Percentiles rank a stretch among this genome's conserved stretches.
Evolutionary conservation across 2,797 vertebrate species (phyloP).

Genomic region (Chaetodon trifasciatus): DNA sequence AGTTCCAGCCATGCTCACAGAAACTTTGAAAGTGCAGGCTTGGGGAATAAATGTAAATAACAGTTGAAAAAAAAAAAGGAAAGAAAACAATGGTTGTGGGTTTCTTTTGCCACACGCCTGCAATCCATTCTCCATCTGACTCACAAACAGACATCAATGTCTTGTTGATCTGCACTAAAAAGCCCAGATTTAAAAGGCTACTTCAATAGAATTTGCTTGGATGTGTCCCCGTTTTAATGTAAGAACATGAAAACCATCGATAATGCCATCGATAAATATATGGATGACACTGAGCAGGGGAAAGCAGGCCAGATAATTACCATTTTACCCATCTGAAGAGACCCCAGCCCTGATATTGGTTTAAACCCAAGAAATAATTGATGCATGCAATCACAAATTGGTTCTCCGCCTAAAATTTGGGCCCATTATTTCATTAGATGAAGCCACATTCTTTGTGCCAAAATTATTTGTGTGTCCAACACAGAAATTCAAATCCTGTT

Average conservation of each 20-base stretch:
- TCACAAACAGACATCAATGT: conserved; percentile 31
- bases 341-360: conserved; percentile 83
- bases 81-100: conserved; percentile 18
- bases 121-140: conserved; percentile 36
- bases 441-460: conserved; percentile 84
- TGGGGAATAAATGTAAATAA: conserved; percentile 31
- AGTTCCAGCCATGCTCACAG: conserved; percentile 55
- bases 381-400: conserved; percentile 89
- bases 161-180: conserved; percentile 39
- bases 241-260: conserved; percentile 58
- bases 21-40: conserved; percentile 57
- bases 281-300: conserved; percentile 67
- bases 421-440: conserved; percentile 89
- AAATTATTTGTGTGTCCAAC: conserved; percentile 86
- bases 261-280: conserved; percentile 71
- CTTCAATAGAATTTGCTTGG: conserved; percentile 40
- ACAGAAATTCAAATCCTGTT: conserved; percentile 86
- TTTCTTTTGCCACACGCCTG: conserved; percentile 27
- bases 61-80: not conserved
- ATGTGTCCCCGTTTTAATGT: conserved; percentile 38
- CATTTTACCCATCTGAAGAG: conserved; percentile 82
- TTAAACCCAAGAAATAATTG: conserved; percentile 88
- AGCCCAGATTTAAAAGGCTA: conserved; percentile 33
- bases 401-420: conserved; percentile 87
- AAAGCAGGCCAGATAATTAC: conserved; percentile 81